Percentiles rank a stretch among this genome's conserved stretches.
These are phyloP conservation scores for Poeciliopsis retropinna DNA, from an alignment of 2,113 vertebrate species.

Conservation along the genomic window DNA sequence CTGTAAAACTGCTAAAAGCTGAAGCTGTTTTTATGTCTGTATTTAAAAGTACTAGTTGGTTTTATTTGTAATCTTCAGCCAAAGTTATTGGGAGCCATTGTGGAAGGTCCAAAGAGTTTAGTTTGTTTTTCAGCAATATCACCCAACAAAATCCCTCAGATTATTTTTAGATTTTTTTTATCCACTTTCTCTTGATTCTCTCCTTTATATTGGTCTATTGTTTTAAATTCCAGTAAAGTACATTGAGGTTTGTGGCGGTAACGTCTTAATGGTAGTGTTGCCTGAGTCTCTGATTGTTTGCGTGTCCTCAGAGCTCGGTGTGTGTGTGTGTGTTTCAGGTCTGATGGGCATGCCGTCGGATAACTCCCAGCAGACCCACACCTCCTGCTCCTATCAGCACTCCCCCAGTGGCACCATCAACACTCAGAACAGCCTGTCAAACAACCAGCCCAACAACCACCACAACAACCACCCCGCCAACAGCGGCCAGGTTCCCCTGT, in stretches of 20 bases:
- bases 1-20: too few species aligned
- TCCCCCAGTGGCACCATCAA: slow-evolving; percentile 87
- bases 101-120: too few species aligned
- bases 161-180: too few species aligned
- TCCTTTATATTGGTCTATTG: too few species aligned
- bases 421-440: slow-evolving; percentile 80
- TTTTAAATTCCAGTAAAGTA: too few species aligned
- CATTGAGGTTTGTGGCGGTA: background rate
- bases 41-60: too few species aligned
- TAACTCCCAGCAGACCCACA: slow-evolving; percentile 88
- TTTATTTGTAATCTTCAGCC: too few species aligned
- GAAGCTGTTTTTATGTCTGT: too few species aligned
- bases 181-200: too few species aligned
- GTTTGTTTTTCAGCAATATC: too few species aligned
- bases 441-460: slow-evolving; percentile 83
- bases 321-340: slow-evolving; percentile 74
- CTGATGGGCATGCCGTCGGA: slow-evolving; percentile 89
- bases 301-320: background rate
- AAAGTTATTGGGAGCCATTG: too few species aligned
- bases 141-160: too few species aligned
- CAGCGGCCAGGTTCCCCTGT: slow-evolving; percentile 85
- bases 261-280: background rate
- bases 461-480: slow-evolving; percentile 84
- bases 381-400: slow-evolving; percentile 93
- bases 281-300: background rate